phyloP scores from a whole-genome alignment of 2,888 invertebrate genomes.

The Sarcophaga rosellei region DNA sequence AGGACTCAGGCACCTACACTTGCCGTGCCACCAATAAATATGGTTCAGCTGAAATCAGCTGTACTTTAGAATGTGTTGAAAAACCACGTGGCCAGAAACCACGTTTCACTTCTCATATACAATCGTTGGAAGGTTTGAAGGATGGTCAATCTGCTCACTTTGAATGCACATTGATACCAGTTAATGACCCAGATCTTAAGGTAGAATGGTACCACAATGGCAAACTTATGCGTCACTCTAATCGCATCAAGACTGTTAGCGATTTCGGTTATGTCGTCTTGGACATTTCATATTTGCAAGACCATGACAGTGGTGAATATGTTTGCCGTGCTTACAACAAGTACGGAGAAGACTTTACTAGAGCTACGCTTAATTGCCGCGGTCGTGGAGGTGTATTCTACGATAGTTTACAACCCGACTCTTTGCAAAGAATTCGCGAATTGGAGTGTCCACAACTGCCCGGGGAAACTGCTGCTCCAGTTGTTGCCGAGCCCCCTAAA shows the following conservation, averaged over 20 bases:
- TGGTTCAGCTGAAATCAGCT: slow-evolving; percentile 93
- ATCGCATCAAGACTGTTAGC: slow-evolving; percentile 95
- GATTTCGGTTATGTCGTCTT: slow-evolving; percentile 97
- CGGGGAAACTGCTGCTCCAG: slow-evolving; percentile 83
- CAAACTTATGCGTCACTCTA: slow-evolving; percentile 92
- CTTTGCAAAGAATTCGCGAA: slow-evolving; percentile 92
- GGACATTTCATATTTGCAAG: slow-evolving; percentile 96
- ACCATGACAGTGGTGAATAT: slow-evolving; percentile 96
- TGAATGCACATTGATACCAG: slow-evolving; percentile 96
- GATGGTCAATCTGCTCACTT: slow-evolving; percentile 97
- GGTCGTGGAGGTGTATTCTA: slow-evolving; percentile 93
- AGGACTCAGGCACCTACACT: slow-evolving; percentile 94
- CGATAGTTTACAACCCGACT: slow-evolving; percentile 95
- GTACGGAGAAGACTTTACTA: slow-evolving; percentile 94
- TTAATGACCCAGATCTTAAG: slow-evolving; percentile 95
- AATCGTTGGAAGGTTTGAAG: slow-evolving; percentile 91
- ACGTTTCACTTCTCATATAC: slow-evolving; percentile 92
- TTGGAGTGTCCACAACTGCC: slow-evolving; percentile 86
- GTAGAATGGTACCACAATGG: slow-evolving; percentile 99
- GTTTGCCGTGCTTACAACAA: slow-evolving; percentile 95
- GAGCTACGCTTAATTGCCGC: slow-evolving; percentile 91
- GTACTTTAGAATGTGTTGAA: slow-evolving; percentile 91
- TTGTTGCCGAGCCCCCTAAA: slow-evolving; percentile 91
- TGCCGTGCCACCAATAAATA: slow-evolving; percentile 94
- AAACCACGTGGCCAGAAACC: slow-evolving; percentile 93